Percentiles rank a stretch among this genome's conserved stretches.
phyloP scores from a whole-genome alignment of 2,797 vertebrate species.

The Chelmon rostratus region DNA sequence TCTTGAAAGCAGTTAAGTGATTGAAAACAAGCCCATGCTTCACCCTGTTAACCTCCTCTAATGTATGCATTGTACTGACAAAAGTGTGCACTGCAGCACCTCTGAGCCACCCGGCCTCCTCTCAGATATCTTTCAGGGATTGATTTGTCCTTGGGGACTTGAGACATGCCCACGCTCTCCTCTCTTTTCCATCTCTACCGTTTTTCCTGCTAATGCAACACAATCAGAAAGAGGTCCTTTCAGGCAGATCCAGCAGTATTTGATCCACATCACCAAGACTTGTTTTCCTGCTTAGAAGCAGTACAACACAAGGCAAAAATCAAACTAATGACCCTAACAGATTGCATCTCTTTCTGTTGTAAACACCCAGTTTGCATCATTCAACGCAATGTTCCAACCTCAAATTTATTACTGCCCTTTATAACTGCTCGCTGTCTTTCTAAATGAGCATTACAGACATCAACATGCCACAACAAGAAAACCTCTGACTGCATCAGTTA shows the following conservation, averaged over 20 bases:
- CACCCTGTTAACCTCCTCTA: constrained; percentile 5
- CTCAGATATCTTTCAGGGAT: constrained; percentile 72
- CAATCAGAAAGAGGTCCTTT: constrained; percentile 6
- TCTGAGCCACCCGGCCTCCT: constrained; percentile 41
- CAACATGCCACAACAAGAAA: constrained; percentile 64
- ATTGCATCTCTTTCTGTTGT: constrained; percentile 15
- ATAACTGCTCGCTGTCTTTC: constrained; percentile 23
- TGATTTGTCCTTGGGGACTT: constrained; percentile 68
- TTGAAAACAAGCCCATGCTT: constrained; percentile 9
- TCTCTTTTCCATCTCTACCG: constrained; percentile 34
- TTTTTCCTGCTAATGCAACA: constrained; percentile 45
- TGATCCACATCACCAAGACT: constrained; percentile 39
- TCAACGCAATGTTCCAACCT: constrained; percentile 26
- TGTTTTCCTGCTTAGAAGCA: constrained; percentile 26
- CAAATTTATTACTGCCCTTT: background rate
- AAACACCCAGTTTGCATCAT: constrained; percentile 39
- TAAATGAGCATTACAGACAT: constrained; percentile 15
- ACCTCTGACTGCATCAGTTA: constrained; percentile 41
- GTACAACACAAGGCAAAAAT: constrained; percentile 14
- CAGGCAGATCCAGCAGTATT: background rate
- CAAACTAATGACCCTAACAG: constrained; percentile 18
- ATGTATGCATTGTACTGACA: constrained; percentile 6
- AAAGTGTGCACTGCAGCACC: constrained; percentile 14
- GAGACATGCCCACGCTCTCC: constrained; percentile 54
- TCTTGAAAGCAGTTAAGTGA: background rate